phyloP scores from a whole-genome alignment of 2,888 invertebrate species.

The Agonopterix heracliana region DNA sequence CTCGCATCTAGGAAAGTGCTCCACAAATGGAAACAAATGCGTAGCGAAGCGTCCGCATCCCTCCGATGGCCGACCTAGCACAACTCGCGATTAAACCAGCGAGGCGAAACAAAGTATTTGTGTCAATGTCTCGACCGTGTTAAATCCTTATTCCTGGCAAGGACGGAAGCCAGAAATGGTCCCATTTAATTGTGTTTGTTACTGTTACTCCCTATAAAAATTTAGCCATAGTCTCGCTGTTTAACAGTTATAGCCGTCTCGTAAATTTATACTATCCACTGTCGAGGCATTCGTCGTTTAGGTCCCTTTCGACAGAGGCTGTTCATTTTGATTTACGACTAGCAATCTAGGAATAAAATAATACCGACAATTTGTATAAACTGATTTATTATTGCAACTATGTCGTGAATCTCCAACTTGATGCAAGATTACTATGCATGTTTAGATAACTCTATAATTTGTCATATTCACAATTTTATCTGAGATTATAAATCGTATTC shows the following conservation, averaged over 20 bases:
- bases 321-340: slow-evolving; percentile 5
- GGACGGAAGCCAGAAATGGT: not conserved
- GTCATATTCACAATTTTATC: too few species aligned
- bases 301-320: slow-evolving; percentile 1
- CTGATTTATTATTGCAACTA: too few species aligned
- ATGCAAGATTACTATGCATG: too few species aligned
- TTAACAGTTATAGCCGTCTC: not conserved
- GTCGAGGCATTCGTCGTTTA: not conserved
- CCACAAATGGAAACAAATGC: too few species aligned
- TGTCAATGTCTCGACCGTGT: not conserved
- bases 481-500: too few species aligned
- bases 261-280: slow-evolving; percentile 1
- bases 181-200: not conserved
- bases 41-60: too few species aligned
- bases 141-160: not conserved
- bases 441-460: too few species aligned
- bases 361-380: too few species aligned
- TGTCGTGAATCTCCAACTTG: too few species aligned
- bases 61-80: too few species aligned
- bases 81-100: too few species aligned
- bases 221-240: not conserved
- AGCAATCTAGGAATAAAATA: not conserved
- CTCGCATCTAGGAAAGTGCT: too few species aligned
- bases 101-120: not conserved
- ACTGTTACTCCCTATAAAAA: not conserved